Base-by-base conservation (phyloP, 2,113 vertebrate species). In the Hippocampus comes region DNA sequence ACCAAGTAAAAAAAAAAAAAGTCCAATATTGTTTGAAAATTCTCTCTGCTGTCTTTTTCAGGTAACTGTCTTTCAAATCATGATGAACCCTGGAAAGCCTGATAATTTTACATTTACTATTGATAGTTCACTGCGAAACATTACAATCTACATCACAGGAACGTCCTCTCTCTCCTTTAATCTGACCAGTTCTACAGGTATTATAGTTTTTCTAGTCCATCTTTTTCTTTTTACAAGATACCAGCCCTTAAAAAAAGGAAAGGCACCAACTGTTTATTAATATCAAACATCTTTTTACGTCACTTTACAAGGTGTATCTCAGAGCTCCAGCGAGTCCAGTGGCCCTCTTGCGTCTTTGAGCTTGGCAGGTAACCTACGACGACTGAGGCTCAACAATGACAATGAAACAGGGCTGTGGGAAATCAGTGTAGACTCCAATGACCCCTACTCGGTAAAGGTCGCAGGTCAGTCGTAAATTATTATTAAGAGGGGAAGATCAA, bases 101-200 rank as follows among this genome's bases (percentile, higher is more conserved):
- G 86, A 84, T 27, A 63, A 48, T 23, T 91, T 90, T 11, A 79
- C 15, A 2, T 91, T 92, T 43, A 63, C 61, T 23, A 78, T 90
- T 21, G 90, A 93, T 41, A 9, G 57, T 0, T 90, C 89, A n/a
- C n/a, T 92, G 46, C 84, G 56, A 46, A 91, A 91, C 61, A 11
- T 91, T 55, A 92, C 76, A 0, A 55, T 69, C 21, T 92, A 90
- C 83, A 79, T 93, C 66, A 92, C 89, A 60, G 88, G 88, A 72
- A 46, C 46, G 14, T 72, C 72, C 3, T 46, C 78, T 8, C 78
- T 86, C 68, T 70, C 56, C 5, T 93, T 87, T 70, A 87, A 2
- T 43, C 75, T 93, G 30, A 84, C 55, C 20, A 88, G 76, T 68
- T 4, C 91, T 0, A 68, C 80, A 89, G 92, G 92, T 93, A 43